phyloP scores from a whole-genome alignment of 2,113 vertebrate genomes.

The Callocephalon fimbriatum region DNA sequence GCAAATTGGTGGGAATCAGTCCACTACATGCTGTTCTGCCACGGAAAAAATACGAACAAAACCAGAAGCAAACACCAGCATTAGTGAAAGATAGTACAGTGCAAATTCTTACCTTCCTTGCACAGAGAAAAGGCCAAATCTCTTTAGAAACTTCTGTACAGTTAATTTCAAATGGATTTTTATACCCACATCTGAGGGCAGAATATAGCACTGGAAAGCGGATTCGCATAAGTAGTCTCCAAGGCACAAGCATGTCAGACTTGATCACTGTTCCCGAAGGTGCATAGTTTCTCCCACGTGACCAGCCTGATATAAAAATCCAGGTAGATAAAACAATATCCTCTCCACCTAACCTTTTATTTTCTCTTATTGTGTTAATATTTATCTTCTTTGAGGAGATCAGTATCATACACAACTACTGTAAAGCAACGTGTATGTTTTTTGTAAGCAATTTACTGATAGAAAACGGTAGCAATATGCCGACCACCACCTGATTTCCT shows the following conservation, averaged over 20 bases:
- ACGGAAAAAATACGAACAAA: not conserved
- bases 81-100: fast-evolving
- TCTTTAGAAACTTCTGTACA: fast-evolving
- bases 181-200: not conserved
- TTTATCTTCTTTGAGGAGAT: not conserved
- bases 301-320: not conserved
- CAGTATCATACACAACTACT: not conserved
- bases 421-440: fast-evolving
- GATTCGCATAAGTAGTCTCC: not conserved
- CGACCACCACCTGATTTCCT: not conserved
- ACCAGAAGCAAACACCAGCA: not conserved
- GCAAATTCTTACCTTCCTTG: not conserved
- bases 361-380: not conserved
- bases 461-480: not conserved
- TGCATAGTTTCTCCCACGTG: not conserved
- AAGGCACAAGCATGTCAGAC: not conserved
- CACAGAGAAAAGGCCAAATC: not conserved
- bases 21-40: not conserved
- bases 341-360: not conserved
- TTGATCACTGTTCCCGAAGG: not conserved
- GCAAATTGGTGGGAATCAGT: not conserved
- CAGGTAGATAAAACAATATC: not conserved
- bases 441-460: not conserved
- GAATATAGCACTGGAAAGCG: not conserved
- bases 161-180: not conserved